A percentile compares a stretch with the other conserved stretches of the same genome.
Evolutionary conservation across 1,140 invertebrate genomes (phyloP).

Genomic region (Drosophila nasuta): DNA sequence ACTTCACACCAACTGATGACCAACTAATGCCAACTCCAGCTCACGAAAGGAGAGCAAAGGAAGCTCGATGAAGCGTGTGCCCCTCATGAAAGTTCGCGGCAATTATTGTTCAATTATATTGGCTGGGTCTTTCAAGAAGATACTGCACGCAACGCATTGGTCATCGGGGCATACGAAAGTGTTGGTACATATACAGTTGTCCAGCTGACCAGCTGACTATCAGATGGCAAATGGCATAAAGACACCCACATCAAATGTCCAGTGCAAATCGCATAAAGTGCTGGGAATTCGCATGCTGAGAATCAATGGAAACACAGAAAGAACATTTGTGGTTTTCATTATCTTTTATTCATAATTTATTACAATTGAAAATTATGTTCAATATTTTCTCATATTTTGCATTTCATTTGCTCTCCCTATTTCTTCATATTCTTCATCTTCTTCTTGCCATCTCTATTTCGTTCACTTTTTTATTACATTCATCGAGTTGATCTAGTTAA

Average conservation of each 20-base stretch:
- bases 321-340: slow-evolving; percentile 66
- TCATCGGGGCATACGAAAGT: slow-evolving; percentile 6
- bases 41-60: not conserved
- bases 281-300: slow-evolving; percentile 43
- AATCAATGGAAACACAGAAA: slow-evolving; percentile 20
- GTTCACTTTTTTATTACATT: slow-evolving; percentile 3
- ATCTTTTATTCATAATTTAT: slow-evolving; percentile 83
- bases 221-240: slow-evolving; percentile 63
- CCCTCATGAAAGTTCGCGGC: slow-evolving; percentile 56
- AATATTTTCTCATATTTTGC: slow-evolving; percentile 70
- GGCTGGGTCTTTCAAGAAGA: slow-evolving; percentile 38
- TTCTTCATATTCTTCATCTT: slow-evolving; percentile 11
- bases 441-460: not conserved
- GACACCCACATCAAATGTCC: slow-evolving; percentile 73
- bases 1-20: slow-evolving; percentile 57
- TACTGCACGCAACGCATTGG: slow-evolving; percentile 35
- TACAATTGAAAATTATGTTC: slow-evolving; percentile 82
- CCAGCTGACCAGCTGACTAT: slow-evolving; percentile 45
- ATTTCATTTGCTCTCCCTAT: slow-evolving; percentile 23
- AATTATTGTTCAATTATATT: slow-evolving; percentile 82
- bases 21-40: slow-evolving; percentile 50
- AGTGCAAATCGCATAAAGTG: slow-evolving; percentile 18
- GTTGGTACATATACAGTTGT: slow-evolving; percentile 32
- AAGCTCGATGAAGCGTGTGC: slow-evolving; percentile 64
- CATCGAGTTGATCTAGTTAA: slow-evolving; percentile 46